A percentile compares a stretch with the other conserved stretches of the same genome.
These are phyloP conservation scores for Polymixis flavicincta DNA, from an alignment of 2,888 invertebrate species.

Conservation along the genomic window DNA sequence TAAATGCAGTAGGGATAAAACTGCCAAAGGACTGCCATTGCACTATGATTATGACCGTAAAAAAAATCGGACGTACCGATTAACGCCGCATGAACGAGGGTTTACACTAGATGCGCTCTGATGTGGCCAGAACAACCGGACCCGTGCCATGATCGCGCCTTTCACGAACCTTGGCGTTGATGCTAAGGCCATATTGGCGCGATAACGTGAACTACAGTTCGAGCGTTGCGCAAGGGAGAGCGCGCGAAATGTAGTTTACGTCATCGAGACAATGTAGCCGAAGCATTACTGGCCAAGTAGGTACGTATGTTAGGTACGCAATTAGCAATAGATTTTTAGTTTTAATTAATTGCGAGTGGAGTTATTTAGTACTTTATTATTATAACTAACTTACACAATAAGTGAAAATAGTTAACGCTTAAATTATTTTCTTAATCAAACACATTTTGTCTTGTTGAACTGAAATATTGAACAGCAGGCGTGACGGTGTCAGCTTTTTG, in stretches of 20 bases:
- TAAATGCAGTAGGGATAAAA: neutral
- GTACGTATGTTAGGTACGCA: neutral
- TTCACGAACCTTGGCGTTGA: neutral
- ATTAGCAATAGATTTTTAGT: neutral
- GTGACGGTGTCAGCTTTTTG: neutral
- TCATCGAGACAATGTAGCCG: no score
- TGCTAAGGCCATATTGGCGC: no score
- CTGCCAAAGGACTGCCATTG: no score
- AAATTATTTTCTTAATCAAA: slow-evolving; percentile 20
- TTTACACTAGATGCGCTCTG: neutral
- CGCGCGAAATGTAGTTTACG: no score
- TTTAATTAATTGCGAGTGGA: neutral
- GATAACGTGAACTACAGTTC: no score
- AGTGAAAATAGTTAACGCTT: slow-evolving; percentile 38
- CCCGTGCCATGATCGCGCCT: neutral
- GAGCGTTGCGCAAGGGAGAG: no score
- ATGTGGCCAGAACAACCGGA: neutral
- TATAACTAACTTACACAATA: slow-evolving; percentile 13
- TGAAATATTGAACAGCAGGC: slow-evolving; percentile 6
- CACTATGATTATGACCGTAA: no score
- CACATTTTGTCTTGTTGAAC: slow-evolving; percentile 2
- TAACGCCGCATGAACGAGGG: no score
- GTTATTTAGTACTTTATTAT: neutral
- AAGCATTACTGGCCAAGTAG: no score
- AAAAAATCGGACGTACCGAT: no score